A percentile compares a stretch with the other conserved stretches of the same genome.
These are phyloP conservation scores for Sander lucioperca DNA, from an alignment of 2,113 vertebrate genomes.

Conservation along the genomic window DNA sequence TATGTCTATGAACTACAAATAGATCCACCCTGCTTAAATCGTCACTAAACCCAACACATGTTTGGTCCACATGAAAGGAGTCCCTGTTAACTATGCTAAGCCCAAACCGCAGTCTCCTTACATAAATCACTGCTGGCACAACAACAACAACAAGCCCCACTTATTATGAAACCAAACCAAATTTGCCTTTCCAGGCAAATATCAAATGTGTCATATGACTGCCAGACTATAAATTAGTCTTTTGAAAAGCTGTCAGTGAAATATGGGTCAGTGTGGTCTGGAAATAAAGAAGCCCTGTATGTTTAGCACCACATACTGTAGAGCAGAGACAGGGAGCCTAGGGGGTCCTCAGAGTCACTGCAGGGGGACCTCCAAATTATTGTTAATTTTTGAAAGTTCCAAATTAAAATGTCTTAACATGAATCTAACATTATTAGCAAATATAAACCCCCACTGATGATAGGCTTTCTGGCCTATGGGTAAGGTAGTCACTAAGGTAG, in stretches of 20 bases:
- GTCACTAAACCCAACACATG: constrained; percentile 45
- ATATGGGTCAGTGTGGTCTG: constrained; percentile 55
- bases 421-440: too few relatives aligned
- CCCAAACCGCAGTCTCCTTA: constrained; percentile 20
- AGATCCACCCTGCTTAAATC: constrained; percentile 22
- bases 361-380: too few relatives aligned
- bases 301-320: constrained; percentile 8
- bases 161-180: constrained; percentile 57
- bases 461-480: too few relatives aligned
- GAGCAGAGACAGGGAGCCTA: too few relatives aligned
- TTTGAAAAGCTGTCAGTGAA: constrained; percentile 57
- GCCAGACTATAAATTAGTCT: constrained; percentile 55
- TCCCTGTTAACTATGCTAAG: constrained; percentile 4
- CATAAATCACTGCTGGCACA: constrained; percentile 44
- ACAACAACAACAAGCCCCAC: constrained; percentile 29
- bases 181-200: constrained; percentile 47
- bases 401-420: too few relatives aligned
- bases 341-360: too few relatives aligned
- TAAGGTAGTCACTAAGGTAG: too few relatives aligned
- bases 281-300: constrained; percentile 59
- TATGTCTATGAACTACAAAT: constrained; percentile 48
- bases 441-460: too few relatives aligned
- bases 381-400: too few relatives aligned
- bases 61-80: constrained; percentile 50
- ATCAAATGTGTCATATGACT: constrained; percentile 67